phyloP scores from a whole-genome alignment of 2,113 vertebrate species.

The Channa argus region DNA sequence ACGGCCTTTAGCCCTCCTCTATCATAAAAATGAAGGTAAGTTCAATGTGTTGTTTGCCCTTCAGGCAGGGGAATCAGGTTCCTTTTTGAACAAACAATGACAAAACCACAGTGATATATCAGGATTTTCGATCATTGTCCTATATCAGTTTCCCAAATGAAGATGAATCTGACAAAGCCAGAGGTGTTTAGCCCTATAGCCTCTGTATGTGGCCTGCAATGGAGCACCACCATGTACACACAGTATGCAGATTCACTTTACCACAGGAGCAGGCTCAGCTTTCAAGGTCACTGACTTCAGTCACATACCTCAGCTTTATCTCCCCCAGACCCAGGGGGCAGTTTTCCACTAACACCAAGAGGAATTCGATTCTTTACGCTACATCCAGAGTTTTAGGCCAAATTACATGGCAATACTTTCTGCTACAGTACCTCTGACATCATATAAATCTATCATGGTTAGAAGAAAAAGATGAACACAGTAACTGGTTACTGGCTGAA shows the following conservation, averaged over 20 bases:
- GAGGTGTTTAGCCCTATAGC: constrained; percentile 36
- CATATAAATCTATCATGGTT: not conserved
- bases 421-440: constrained; percentile 23
- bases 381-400: constrained; percentile 11
- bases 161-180: constrained; percentile 37
- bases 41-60: constrained; percentile 29
- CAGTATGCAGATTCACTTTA: constrained; percentile 31
- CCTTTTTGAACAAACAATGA: constrained; percentile 12
- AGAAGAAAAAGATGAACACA: not conserved
- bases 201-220: not conserved
- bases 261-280: constrained; percentile 50
- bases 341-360: constrained; percentile 19
- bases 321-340: constrained; percentile 38
- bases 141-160: constrained; percentile 30
- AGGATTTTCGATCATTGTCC: constrained; percentile 19
- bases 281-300: constrained; percentile 69
- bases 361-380: constrained; percentile 52
- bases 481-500: not conserved
- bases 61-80: constrained; percentile 20
- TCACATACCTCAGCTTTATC: constrained; percentile 66
- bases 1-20: not conserved
- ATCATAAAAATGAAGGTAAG: not conserved
- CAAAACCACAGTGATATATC: constrained; percentile 21
- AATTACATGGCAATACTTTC: not conserved
- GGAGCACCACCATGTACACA: constrained; percentile 51